Evolutionary conservation across 2,888 invertebrate genomes (phyloP), one percentile per base, ranked within the genome.

Genomic region (Trissonchulus sp.): DNA sequence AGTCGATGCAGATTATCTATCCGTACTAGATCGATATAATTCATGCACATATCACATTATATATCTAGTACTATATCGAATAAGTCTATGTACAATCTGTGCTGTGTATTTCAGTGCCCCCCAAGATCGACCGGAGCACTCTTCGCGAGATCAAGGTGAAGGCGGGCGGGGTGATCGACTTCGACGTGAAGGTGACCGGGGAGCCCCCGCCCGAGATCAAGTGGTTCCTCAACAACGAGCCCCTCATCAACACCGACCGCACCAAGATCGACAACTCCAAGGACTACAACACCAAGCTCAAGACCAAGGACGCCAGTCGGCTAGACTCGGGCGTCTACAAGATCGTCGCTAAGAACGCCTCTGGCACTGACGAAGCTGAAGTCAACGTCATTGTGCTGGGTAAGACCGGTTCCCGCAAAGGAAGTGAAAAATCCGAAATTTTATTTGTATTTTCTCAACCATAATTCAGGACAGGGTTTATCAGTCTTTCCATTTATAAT

Each of bases 61-160:
- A n/a, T n/a, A n/a, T n/a, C n/a, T n/a, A n/a, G n/a, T n/a, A n/a
- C n/a, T n/a, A n/a, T n/a, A n/a, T n/a, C n/a, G n/a, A n/a, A n/a
- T n/a, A 85, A 76, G 85, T 88, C 3, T 91, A 92, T 31, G 94
- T 95, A 15, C 88, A 94, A 48, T 91, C 92, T 86, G 79, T 36
- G 94, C 94, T 3, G 88, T n/a, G 63, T 74, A 76, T 72, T 87
- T 30, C 84, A 91, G 91, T 96, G 80, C 89, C 96, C 76, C 99
- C 99, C 3, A 93, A 92, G 86, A 99, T 99, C 85, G 95, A 97
- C 85, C 90, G 94, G 75, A 93, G 92, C 86, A 93, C 92, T 84
- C 90, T 97, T 89, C 88, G 91, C 76, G 92, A 97, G 83, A 90
- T 95, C 80, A 93, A 93, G 84, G 89, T 96, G 78, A 90, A 91